Evolutionary conservation across 2,113 vertebrate species (phyloP), one percentile per base, ranked within the genome.

Genomic region (Jacana jacana): DNA sequence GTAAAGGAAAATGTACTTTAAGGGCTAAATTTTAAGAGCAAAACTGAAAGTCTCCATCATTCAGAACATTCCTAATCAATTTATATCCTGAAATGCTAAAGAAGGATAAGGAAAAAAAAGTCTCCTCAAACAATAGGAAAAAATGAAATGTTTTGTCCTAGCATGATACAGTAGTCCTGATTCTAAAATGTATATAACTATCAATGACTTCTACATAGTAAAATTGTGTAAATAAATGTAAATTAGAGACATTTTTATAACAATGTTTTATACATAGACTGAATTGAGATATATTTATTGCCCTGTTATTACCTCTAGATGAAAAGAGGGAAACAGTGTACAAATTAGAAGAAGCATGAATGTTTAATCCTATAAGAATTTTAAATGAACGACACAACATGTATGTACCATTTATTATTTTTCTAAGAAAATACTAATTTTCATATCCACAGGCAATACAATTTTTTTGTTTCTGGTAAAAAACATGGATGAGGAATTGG

Each of bases 221-320:
- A 86, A 83, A 84, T 48, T 54, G 13, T 57, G 15, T 79, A 82
- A 64, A 87, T 81, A 81, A 64, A 64, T 44, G 33, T 64, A 91
- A 80, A 89, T 88, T 86, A 78, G 94, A 86, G 42, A 25, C 20
- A 80, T 75, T 91, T 93, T 84, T 87, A 46, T 85, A 91, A 86
- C n/a, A 81, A 77, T 85, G 6, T 24, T 86, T 93, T 60, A 85
- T 30, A 69, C 13, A 82, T 46, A 33, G 27, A 48, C 54, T 77
- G 70, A 91, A 71, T 72, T 76, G n/a, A 91, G 49, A 69, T 85
- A 22, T 91, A 92, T 82, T 92, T 94, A 70, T 93, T 94, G n/a
- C 8, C 31, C 16, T 92, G 40, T 72, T 96, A 51, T 63, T 95
- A 89, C 31, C 16, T 66, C 40, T 33, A 58, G 30, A 58, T 54